Evolutionary conservation across 2,797 vertebrate genomes (phyloP), one percentile per base, ranked within the genome.

Genomic region (Ptychadena robeensis): DNA sequence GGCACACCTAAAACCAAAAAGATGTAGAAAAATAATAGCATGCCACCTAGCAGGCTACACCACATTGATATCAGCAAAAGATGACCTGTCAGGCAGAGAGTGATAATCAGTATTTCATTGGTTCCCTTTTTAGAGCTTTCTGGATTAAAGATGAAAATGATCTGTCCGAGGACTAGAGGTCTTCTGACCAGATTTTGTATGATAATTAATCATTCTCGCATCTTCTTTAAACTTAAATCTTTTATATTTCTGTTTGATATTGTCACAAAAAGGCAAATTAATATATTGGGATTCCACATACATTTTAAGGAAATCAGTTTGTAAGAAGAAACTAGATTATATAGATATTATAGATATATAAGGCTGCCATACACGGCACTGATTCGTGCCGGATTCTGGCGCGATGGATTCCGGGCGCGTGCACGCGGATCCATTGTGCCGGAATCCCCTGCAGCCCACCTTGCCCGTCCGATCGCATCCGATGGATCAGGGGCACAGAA

Each of bases 81-180:
- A 28, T 61, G 59, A 61, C 59, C 59, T 61, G 59, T 61, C 59
- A 25, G 25, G 10, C 27, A 25, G 7, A 14, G 59, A 9, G 11
- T 9, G 27, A 61, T 59, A 27, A 12, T 25, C 59, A 61, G 9
- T 25, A 61, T 61, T 61, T 61, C 59, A 25, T 28, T 61, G 59
- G 59, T 27, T 61, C 25, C n/a, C 59, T 61, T 61, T 61, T 28
- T 61, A 61, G 27, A 53, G 44, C 27, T 61, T 27, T 61, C 8
- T 61, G 59, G 59, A 61, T 61, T 61, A 61, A 61, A 61, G 10
- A 61, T 61, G 57, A 61, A 61, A 61, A 61, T 61, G 25, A 61
- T 61, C 25, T 27, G 9, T 61, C 27, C 27, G 15, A 28, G 59
- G 59, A 9, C 59, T 28, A 28, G 25, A 61, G 27, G 27, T 61